A percentile compares a stretch with the other conserved stretches of the same genome.
Conservation (phyloP, 2,888 invertebrate species). For the Kuschelorhynchus macadamiae region DNA sequence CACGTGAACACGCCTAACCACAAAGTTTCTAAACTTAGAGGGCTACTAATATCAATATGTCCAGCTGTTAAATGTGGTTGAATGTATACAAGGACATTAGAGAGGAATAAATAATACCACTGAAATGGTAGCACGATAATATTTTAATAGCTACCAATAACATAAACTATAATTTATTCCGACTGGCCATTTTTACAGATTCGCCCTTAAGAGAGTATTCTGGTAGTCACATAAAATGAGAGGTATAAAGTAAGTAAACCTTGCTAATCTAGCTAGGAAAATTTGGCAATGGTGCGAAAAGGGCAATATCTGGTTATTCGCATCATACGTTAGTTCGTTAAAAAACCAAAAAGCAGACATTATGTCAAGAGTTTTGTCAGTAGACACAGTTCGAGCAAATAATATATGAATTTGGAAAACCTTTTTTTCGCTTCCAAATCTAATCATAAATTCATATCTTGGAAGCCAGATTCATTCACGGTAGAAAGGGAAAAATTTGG, state of each 20-base stretch:
- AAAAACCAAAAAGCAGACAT: conserved; percentile 54
- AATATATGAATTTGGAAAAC: too few relatives aligned
- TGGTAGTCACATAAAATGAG: conserved; percentile 53
- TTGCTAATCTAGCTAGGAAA: conserved; percentile 21
- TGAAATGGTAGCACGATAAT: conserved; percentile 21
- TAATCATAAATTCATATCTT: too few relatives aligned
- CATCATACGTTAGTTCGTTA: conserved; percentile 50
- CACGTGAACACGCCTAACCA: neutral
- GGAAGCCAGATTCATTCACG: conserved; percentile 53
- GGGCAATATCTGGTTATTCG: conserved; percentile 50
- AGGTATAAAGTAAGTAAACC: conserved; percentile 49
- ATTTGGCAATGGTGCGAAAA: conserved; percentile 57
- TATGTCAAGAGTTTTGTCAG: conserved; percentile 48
- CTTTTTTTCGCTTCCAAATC: too few relatives aligned
- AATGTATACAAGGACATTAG: too few relatives aligned
- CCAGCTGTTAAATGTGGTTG: too few relatives aligned
- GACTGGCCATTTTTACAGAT: too few relatives aligned
- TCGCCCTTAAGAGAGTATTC: conserved; percentile 50
- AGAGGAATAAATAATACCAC: too few relatives aligned
- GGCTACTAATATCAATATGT: conserved; percentile 5
- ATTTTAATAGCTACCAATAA: too few relatives aligned
- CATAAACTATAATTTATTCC: neutral
- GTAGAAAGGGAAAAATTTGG: conserved; percentile 38
- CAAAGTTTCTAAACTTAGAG: neutral
- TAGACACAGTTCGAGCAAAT: conserved; percentile 35